Percentiles rank a stretch among this genome's conserved stretches.
Conservation (phyloP, 2,797 vertebrate species). For the Sciurus carolinensis region DNA sequence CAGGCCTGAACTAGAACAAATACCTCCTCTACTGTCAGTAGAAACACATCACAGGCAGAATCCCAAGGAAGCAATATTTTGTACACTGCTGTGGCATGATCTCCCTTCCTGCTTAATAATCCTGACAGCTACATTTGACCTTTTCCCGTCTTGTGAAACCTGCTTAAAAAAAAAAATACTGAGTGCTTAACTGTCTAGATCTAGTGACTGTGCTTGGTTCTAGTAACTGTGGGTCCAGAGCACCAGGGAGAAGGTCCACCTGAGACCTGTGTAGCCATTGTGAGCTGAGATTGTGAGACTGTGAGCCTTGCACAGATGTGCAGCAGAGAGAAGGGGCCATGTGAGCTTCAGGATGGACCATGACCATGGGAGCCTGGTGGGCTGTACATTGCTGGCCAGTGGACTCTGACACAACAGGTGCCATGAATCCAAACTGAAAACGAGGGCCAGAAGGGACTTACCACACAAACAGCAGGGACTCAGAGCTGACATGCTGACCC, state of each 20-base stretch:
- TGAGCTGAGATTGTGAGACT: background rate
- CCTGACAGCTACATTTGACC: background rate
- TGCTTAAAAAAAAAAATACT: no score
- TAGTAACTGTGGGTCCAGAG: no score
- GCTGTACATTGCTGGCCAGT: rapidly evolving
- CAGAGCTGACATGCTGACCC: rapidly evolving
- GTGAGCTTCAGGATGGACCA: no score
- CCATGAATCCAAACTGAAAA: background rate
- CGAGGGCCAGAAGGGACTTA: background rate
- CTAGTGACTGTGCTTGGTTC: no score
- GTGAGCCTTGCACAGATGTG: background rate
- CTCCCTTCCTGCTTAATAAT: constrained; percentile 75
- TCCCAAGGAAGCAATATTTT: background rate
- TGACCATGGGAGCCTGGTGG: rapidly evolving
- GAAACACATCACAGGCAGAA: constrained; percentile 66
- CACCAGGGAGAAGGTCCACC: rapidly evolving
- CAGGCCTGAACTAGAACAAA: constrained; percentile 17
- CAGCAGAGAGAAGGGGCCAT: background rate
- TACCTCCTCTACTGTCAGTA: background rate
- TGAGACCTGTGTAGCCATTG: rapidly evolving
- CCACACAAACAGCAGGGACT: background rate
- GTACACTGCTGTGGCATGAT: constrained; percentile 34
- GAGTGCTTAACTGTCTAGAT: no score
- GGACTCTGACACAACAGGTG: no score
- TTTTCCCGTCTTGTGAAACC: background rate